Base-by-base conservation (phyloP, 2,888 invertebrate genomes). In the Epinotia brunnichana region DNA sequence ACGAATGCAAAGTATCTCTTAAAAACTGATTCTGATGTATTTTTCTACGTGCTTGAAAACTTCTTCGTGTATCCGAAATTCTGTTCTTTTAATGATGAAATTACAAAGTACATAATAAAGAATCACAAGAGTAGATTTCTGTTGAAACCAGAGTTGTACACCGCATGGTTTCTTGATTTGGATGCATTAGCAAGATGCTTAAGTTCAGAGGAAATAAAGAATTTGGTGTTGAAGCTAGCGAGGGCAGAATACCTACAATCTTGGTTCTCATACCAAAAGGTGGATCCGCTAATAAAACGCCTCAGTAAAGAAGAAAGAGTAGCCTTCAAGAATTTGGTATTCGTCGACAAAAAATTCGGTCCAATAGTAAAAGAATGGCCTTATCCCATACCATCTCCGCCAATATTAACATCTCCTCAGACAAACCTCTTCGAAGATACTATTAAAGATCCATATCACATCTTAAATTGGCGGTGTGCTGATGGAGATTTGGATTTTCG, bases 201-300 rank as follows among this genome's bases (percentile, higher is more conserved):
- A 15, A 82, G 66, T 15, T 74, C 74, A 41, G 80, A 83, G 1
- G 87, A 90, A 75, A 84, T 84, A 29, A 85, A 86, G 76, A 79
- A 85, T 3, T 72, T 87, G 0, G 76, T 87, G 2, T 11, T 85
- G 0, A 80, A 77, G 68, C 64, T 89, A 53, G 88, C 87, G 0
- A 77, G 79, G 68, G 86, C 89, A 9, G 78, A 82, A n/a, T 90
- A 83, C 68, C 74, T 90, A 10, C 44, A 71, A 9, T 19, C 70
- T 48, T 84, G 83, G 81, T 87, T 90, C 69, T 70, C 80, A 2
- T 89, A 87, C 68, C 81, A 85, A 76, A 77, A 74, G 10, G 83
- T 87, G 0, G 88, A 89, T 74, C 85, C 86, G 2, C 76, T 88
- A 1, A 75, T 89, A 15, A 87, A 86, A 75, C 78, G 82, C n/a